phyloP scores from a whole-genome alignment of 2,113 vertebrate genomes.

The Tyrannus savana region DNA sequence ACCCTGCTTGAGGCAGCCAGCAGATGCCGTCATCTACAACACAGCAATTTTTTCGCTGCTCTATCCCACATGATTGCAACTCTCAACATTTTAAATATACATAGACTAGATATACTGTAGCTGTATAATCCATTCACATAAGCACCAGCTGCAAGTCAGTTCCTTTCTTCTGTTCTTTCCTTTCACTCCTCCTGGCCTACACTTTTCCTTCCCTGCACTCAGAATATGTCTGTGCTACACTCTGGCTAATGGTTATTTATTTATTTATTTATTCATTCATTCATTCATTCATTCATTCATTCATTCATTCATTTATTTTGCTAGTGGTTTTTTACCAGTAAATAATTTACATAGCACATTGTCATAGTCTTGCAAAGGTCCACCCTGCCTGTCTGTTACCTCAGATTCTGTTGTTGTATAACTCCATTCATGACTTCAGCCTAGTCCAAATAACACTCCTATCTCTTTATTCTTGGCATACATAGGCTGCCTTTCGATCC shows the following conservation, averaged over 20 bases:
- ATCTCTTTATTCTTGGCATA: not conserved
- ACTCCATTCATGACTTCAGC: not conserved
- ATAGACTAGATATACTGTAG: not conserved
- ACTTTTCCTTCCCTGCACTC: not conserved
- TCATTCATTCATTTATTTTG: not conserved
- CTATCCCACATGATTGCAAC: not conserved
- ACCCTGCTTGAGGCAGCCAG: not conserved
- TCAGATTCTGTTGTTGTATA: not conserved
- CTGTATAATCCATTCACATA: not conserved
- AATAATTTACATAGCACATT: not conserved
- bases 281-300: not conserved
- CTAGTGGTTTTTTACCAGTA: not conserved
- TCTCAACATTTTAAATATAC: not conserved
- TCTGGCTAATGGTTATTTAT: not conserved
- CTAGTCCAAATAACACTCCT: not conserved
- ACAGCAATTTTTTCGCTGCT: not conserved
- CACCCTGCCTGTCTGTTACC: not conserved
- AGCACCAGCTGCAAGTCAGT: not conserved
- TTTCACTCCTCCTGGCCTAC: not conserved
- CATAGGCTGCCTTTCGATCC: not conserved
- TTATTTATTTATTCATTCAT: not conserved
- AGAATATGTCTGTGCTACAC: not conserved
- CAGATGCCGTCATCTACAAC: conserved; percentile 39
- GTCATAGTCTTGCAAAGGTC: not conserved
- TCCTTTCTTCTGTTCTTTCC: not conserved